Conservation (phyloP, 2,888 invertebrate species). For the Melolontha melolontha region DNA sequence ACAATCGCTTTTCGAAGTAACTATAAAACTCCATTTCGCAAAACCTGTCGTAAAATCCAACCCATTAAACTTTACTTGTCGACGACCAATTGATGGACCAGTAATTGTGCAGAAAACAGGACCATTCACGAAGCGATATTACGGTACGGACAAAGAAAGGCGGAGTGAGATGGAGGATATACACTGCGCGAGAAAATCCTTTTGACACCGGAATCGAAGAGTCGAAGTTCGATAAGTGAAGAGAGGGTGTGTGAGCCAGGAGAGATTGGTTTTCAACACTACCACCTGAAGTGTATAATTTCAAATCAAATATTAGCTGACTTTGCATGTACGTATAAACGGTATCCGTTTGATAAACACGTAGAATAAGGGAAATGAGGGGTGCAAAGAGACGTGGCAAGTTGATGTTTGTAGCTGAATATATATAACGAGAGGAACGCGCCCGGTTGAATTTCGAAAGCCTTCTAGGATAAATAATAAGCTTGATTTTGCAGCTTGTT, state of each 20-base stretch:
- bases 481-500: slow-evolving; percentile 33
- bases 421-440: not conserved
- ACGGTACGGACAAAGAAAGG: slow-evolving; percentile 1
- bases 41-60: slow-evolving; percentile 23
- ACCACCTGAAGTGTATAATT: slow-evolving; percentile 46
- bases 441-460: slow-evolving; percentile 24
- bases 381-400: not conserved
- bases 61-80: slow-evolving; percentile 22
- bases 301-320: slow-evolving; percentile 46
- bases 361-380: not conserved
- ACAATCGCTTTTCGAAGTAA: slow-evolving; percentile 23
- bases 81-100: slow-evolving; percentile 25
- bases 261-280: slow-evolving; percentile 42
- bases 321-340: slow-evolving; percentile 5
- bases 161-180: not conserved
- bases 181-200: slow-evolving; percentile 17
- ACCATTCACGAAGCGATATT: slow-evolving; percentile 10
- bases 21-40: slow-evolving; percentile 18
- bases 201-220: slow-evolving; percentile 32
- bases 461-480: slow-evolving; percentile 38
- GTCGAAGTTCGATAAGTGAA: slow-evolving; percentile 33
- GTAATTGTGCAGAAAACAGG: slow-evolving; percentile 34
- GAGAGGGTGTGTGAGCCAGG: not conserved
- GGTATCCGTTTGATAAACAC: slow-evolving; percentile 35
- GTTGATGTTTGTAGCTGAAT: not conserved